Evolutionary conservation across 1,140 invertebrate species (phyloP), one percentile per base, ranked within the genome.

Genomic region (Drosophila cardini): DNA sequence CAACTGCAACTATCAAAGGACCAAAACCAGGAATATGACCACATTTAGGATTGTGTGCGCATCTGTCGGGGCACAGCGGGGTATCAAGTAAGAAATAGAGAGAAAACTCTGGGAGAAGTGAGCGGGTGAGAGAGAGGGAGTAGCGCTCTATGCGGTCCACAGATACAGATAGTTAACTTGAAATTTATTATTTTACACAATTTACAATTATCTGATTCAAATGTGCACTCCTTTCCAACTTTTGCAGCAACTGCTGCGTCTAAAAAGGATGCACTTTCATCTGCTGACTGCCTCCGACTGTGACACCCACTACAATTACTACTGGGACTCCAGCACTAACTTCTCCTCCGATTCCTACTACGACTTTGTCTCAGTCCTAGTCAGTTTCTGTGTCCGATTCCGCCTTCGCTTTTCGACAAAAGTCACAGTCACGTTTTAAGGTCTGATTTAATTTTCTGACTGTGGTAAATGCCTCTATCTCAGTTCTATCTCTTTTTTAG

Each of bases 111-210:
- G 21, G 21, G 21, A 26, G 1, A 10, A 36, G 11, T n/a, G 32
- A n/a, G n/a, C n/a, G n/a, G n/a, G n/a, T 26, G 26, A 72, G 16
- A 50, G 21, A 1, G 16, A 16, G 52, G 8, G 56, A 36, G 84
- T 78, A 80, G 64, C 85, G 67, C 84, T 74, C 77, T 75, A 84
- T 89, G 84, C 65, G 80, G 84, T 89, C 84, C 73, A 58, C 77
- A 78, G 77, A 89, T 89, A 58, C 77, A 78, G 77, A 89, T 89
- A 89, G 84, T 89, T 89, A 89, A 89, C 84, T 89, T 72, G 74
- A 89, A 89, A 89, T 89, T 89, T 89, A 89, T 89, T 89, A 89
- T 89, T 89, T 89, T 89, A 89, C 84, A 89, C 80, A 89, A 89
- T 89, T 89, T 89, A 89, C 84, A 89, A 89, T 89, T 89, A 89